Percentiles rank a stretch among this genome's conserved stretches.
These are phyloP conservation scores for Pituophis catenifer DNA, from an alignment of 2,113 vertebrate genomes.

Conservation along the genomic window DNA sequence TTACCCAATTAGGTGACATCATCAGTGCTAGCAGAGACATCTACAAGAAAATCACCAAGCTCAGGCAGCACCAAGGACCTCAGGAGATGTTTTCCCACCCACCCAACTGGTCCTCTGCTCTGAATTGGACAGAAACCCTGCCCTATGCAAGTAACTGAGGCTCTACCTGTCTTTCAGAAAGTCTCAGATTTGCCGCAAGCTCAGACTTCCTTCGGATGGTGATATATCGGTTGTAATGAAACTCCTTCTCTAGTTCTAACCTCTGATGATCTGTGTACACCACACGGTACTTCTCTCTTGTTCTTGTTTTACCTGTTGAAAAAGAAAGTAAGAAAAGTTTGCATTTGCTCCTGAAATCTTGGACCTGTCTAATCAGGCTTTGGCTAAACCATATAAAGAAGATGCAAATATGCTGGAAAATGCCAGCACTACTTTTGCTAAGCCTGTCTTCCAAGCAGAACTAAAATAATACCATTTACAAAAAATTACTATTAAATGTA, in stretches of 20 bases:
- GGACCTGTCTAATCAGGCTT: background rate
- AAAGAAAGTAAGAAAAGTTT: constrained; percentile 45
- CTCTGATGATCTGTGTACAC: constrained; percentile 97
- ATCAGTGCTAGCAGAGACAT: background rate
- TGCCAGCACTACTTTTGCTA: background rate
- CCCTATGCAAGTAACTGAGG: constrained; percentile 20
- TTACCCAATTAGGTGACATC: too few species aligned
- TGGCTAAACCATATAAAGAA: background rate
- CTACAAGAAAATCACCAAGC: background rate
- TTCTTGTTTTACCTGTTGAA: constrained; percentile 92
- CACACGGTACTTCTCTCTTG: constrained; percentile 96
- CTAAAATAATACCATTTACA: background rate
- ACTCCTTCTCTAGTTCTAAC: constrained; percentile 96
- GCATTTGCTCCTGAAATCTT: background rate
- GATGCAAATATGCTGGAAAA: background rate
- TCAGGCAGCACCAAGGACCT: background rate
- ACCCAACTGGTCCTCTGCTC: background rate
- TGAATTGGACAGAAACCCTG: constrained; percentile 29
- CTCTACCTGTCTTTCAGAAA: constrained; percentile 96
- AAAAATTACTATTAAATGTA: background rate
- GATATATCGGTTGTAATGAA: constrained; percentile 97
- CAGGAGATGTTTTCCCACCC: background rate
- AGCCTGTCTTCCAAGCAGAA: background rate
- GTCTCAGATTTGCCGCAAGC: constrained; percentile 89
- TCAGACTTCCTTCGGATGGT: constrained; percentile 95